Percentiles rank a stretch among this genome's conserved stretches.
These are phyloP conservation scores for Pandemis heparana DNA, from an alignment of 2,888 invertebrate species.

Conservation along the genomic window DNA sequence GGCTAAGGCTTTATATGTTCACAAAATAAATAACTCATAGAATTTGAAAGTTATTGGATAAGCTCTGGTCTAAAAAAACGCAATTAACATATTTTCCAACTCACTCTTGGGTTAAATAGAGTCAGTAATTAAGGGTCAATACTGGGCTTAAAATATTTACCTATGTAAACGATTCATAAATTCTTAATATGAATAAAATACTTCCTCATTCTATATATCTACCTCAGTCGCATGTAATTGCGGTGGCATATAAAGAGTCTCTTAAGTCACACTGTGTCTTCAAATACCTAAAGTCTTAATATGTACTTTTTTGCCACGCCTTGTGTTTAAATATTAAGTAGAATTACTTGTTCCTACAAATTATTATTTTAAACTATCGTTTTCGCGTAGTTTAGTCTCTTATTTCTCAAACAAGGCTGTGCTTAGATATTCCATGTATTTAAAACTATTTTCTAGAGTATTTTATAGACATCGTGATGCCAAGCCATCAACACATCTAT, in stretches of 20 bases:
- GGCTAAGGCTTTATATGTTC: neutral
- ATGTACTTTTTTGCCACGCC: neutral
- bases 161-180: too few species aligned
- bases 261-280: neutral
- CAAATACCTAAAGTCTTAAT: neutral
- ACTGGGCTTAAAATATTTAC: too few species aligned
- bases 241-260: neutral
- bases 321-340: neutral
- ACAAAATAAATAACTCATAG: neutral
- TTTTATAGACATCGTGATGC: slow-evolving; percentile 4
- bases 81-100: neutral
- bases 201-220: neutral
- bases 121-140: neutral
- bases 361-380: neutral
- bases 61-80: neutral
- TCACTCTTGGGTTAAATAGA: neutral
- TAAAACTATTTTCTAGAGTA: slow-evolving; percentile 24
- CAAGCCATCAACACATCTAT: neutral
- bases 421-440: slow-evolving; percentile 52
- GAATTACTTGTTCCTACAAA: neutral
- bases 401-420: slow-evolving; percentile 62
- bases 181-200: too few species aligned
- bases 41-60: neutral
- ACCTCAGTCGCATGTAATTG: neutral
- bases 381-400: slow-evolving; percentile 11